phyloP scores from a whole-genome alignment of 1,140 invertebrate species.

The Catajapyx aquilonaris region DNA sequence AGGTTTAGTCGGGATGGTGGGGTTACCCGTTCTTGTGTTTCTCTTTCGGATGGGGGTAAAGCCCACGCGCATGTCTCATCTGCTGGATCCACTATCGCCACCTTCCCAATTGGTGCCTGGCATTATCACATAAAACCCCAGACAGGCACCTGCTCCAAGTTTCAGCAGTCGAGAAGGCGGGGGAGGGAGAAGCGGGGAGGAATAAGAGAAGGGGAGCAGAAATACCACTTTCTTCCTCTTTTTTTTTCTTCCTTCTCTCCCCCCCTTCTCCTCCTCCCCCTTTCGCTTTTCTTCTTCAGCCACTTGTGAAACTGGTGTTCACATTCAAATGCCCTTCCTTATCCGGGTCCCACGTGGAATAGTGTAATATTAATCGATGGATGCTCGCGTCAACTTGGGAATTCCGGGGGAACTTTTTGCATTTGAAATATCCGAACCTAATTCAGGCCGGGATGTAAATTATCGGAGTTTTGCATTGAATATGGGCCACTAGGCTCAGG shows the following conservation, averaged over 20 bases:
- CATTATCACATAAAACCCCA: too few species aligned
- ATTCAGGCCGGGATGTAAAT: constrained; percentile 2
- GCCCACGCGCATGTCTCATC: too few species aligned
- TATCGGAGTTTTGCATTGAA: constrained; percentile 2
- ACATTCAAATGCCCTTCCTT: constrained; percentile 3
- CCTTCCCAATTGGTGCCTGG: too few species aligned
- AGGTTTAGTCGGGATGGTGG: too few species aligned
- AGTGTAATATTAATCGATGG: background rate
- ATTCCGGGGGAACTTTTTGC: constrained; percentile 2
- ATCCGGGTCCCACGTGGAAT: background rate
- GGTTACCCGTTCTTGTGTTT: too few species aligned
- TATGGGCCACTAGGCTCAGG: constrained; percentile 1
- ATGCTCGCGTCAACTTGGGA: background rate
- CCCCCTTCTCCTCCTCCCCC: too few species aligned
- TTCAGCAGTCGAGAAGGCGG: too few species aligned
- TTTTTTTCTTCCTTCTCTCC: background rate
- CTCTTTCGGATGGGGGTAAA: too few species aligned
- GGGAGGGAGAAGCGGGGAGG: constrained; percentile 14
- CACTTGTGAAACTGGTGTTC: too few species aligned
- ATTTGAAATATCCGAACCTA: constrained; percentile 3
- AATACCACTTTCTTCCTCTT: background rate
- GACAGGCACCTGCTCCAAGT: too few species aligned
- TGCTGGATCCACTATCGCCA: too few species aligned
- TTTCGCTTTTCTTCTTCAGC: too few species aligned
- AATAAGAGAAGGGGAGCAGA: background rate